Evolutionary conservation across 2,113 vertebrate genomes (phyloP).

Genomic region (Butorides virescens): DNA sequence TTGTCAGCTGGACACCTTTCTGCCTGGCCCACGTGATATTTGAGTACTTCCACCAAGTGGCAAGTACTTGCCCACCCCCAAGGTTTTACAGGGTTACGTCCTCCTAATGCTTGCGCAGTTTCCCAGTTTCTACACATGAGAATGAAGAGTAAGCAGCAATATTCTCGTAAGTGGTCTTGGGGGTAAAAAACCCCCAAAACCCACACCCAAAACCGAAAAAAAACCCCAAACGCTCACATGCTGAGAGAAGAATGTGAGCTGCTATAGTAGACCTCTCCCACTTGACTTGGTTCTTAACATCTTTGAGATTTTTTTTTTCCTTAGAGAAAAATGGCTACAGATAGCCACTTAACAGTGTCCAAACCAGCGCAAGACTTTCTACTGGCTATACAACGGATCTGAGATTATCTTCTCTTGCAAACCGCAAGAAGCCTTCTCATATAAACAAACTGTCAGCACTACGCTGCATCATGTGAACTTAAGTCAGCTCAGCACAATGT

Average conservation of each 20-base stretch:
- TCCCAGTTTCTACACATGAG: neutral
- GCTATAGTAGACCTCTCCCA: neutral
- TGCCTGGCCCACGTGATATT: rapidly evolving
- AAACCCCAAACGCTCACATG: neutral
- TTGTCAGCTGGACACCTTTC: neutral
- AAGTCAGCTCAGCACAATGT: neutral
- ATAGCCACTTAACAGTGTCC: neutral
- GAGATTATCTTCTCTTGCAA: neutral
- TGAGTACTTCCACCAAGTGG: neutral
- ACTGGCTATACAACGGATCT: neutral
- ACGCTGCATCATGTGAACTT: neutral
- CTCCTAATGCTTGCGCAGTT: neutral
- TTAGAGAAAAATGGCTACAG: neutral
- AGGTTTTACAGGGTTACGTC: neutral
- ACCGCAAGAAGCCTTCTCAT: neutral
- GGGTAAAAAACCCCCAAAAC: neutral
- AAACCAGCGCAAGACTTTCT: neutral
- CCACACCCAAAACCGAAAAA: neutral
- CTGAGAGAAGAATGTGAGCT: neutral
- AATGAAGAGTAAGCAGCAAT: neutral
- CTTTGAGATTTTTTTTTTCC: neutral
- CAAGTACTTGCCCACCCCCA: neutral
- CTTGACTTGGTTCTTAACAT: neutral
- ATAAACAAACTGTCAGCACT: neutral
- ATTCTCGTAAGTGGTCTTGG: neutral